phyloP scores from a whole-genome alignment of 23 tunicate genomes.

The Clavelina lepadiformis region DNA sequence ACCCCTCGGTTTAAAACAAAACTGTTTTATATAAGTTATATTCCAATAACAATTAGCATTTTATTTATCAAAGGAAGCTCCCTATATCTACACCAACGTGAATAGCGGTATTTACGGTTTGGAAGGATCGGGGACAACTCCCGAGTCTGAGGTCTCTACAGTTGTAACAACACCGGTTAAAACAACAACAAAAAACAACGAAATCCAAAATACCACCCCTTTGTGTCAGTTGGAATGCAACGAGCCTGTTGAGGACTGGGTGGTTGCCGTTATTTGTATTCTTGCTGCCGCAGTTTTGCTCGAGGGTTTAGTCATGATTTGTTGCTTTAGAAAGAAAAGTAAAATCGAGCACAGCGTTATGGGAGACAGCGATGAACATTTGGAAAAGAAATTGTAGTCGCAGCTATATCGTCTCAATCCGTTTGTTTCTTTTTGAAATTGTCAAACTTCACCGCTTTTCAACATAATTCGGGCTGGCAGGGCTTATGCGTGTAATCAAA shows the following conservation, averaged over 20 bases:
- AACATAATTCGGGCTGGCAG: too few relatives aligned
- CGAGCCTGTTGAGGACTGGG: slow-evolving; percentile 19
- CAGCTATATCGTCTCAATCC: too few relatives aligned
- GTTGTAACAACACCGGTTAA: neutral
- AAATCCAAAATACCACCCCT: neutral
- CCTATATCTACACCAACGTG: slow-evolving; percentile 55
- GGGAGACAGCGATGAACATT: too few relatives aligned
- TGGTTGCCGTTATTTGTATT: slow-evolving; percentile 19
- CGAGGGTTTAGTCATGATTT: neutral
- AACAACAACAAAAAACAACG: slow-evolving; percentile 1
- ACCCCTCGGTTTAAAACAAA: too few relatives aligned
- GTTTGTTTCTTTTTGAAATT: too few relatives aligned
- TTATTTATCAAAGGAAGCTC: slow-evolving; percentile 39
- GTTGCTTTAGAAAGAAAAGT: neutral
- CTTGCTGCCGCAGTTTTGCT: slow-evolving; percentile 9
- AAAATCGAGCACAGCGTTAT: too few relatives aligned
- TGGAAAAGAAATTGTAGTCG: too few relatives aligned
- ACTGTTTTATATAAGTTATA: neutral
- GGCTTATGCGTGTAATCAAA: too few relatives aligned
- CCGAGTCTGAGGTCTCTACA: neutral
- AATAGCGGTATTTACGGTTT: slow-evolving; percentile 23
- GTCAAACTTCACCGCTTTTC: too few relatives aligned
- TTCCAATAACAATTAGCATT: neutral
- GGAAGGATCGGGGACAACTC: too few relatives aligned
- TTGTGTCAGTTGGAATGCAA: slow-evolving; percentile 4